Evolutionary conservation across 2,888 invertebrate species (phyloP).

Genomic region (Polydrusus cervinus): DNA sequence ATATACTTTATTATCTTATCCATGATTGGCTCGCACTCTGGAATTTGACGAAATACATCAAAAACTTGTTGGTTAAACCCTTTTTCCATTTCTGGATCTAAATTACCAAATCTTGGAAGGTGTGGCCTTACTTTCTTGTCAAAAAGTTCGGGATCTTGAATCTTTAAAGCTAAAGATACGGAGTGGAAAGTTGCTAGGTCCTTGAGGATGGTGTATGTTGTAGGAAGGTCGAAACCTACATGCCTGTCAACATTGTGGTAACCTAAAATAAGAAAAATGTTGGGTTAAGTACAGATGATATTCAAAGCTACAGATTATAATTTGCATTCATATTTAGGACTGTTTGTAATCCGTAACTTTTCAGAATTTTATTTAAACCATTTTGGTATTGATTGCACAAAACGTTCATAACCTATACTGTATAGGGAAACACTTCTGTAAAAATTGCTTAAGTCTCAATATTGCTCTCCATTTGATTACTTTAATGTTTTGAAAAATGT

Average conservation of each 20-base stretch:
- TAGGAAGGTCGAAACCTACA: conserved; percentile 37
- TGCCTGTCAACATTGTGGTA: conserved; percentile 45
- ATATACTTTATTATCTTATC: conserved; percentile 15
- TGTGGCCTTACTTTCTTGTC: conserved; percentile 37
- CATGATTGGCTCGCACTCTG: conserved; percentile 18
- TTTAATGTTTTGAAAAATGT: too few species aligned
- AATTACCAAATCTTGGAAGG: conserved; percentile 14
- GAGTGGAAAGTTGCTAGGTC: conserved; percentile 51
- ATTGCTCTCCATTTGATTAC: too few species aligned
- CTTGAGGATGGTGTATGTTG: conserved; percentile 37
- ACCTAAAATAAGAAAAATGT: conserved; percentile 47
- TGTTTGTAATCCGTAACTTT: too few species aligned
- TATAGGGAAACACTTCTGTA: too few species aligned
- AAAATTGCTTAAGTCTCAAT: too few species aligned
- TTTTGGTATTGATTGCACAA: too few species aligned
- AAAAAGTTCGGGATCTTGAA: conserved; percentile 43
- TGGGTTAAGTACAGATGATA: too few species aligned
- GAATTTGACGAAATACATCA: conserved; percentile 5
- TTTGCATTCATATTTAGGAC: too few species aligned
- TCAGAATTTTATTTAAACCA: too few species aligned
- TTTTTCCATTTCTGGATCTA: not conserved
- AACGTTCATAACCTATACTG: too few species aligned
- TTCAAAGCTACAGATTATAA: too few species aligned
- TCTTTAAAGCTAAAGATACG: conserved; percentile 43
- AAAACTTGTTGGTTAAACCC: not conserved